phyloP scores from a whole-genome alignment of 2,888 invertebrate species.

The Lapara coniferarum region DNA sequence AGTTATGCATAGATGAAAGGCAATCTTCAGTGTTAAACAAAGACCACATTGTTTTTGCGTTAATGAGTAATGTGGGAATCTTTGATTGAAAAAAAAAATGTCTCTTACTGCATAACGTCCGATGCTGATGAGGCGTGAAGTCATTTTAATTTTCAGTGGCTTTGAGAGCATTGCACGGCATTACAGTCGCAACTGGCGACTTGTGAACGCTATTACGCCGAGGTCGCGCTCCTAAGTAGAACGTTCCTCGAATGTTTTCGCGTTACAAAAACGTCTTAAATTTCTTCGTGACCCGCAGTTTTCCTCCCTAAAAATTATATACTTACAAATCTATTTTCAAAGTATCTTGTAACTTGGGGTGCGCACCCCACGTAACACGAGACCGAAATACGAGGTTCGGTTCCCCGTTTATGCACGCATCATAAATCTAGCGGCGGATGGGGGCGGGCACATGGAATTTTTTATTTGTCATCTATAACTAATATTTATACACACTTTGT shows the following conservation, averaged over 20 bases:
- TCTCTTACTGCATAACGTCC: not conserved
- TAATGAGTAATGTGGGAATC: conserved; percentile 25
- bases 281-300: not conserved
- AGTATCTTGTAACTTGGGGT: conserved; percentile 45
- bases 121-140: not conserved
- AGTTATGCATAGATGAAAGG: conserved; percentile 42
- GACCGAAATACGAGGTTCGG: conserved; percentile 68
- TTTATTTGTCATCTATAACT: conserved; percentile 46
- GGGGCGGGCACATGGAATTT: conserved; percentile 57
- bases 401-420: conserved; percentile 58
- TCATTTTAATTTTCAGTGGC: conserved; percentile 2
- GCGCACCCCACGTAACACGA: conserved; percentile 65
- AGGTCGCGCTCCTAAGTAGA: no score
- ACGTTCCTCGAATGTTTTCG: no score
- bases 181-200: not conserved
- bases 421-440: conserved; percentile 70
- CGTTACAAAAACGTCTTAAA: not conserved
- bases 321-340: conserved; percentile 22
- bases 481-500: conserved; percentile 20
- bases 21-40: conserved; percentile 30
- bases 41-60: conserved; percentile 26
- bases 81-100: conserved; percentile 24
- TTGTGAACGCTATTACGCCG: no score
- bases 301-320: conserved; percentile 5
- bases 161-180: not conserved